phyloP scores from a whole-genome alignment of 1,140 invertebrate species.

The Polyergus mexicanus region DNA sequence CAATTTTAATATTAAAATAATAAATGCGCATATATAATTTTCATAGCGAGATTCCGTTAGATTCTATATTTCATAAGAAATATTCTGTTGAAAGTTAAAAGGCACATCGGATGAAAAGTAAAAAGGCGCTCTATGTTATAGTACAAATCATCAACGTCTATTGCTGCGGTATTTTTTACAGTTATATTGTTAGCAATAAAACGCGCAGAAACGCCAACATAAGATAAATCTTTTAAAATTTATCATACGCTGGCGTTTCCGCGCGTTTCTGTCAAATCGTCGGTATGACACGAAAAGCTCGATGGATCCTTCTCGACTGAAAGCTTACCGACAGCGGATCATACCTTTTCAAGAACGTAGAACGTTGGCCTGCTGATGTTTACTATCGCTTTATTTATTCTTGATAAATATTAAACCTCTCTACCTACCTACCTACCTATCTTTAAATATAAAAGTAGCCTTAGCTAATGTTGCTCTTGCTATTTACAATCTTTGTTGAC shows the following conservation, averaged over 20 bases:
- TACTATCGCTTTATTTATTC: conserved; percentile 32
- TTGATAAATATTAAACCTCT: not conserved
- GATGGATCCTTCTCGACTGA: conserved; percentile 25
- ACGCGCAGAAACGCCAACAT: not conserved
- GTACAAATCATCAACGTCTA: not conserved
- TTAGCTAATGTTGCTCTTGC: not conserved
- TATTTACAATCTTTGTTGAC: not conserved
- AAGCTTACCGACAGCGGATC: conserved; percentile 65
- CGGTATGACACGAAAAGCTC: conserved; percentile 35
- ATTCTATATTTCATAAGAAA: not conserved
- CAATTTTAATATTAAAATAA: not conserved
- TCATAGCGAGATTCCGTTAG: not conserved
- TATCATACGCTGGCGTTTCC: conserved; percentile 38
- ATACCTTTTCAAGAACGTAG: not conserved
- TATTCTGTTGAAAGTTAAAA: not conserved
- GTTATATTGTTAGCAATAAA: not conserved
- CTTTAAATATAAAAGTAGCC: conserved; percentile 7
- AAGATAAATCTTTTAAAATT: conserved; percentile 23
- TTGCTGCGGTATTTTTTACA: not conserved
- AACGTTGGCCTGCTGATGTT: conserved; percentile 40
- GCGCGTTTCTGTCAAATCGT: not conserved
- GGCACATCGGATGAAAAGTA: too few relatives aligned
- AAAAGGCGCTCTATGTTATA: not conserved
- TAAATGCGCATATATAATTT: not conserved
- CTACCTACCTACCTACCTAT: not conserved